Evolutionary conservation across 2,797 vertebrate species (phyloP), one percentile per base, ranked within the genome.

Genomic region (Etheostoma nigrum): DNA sequence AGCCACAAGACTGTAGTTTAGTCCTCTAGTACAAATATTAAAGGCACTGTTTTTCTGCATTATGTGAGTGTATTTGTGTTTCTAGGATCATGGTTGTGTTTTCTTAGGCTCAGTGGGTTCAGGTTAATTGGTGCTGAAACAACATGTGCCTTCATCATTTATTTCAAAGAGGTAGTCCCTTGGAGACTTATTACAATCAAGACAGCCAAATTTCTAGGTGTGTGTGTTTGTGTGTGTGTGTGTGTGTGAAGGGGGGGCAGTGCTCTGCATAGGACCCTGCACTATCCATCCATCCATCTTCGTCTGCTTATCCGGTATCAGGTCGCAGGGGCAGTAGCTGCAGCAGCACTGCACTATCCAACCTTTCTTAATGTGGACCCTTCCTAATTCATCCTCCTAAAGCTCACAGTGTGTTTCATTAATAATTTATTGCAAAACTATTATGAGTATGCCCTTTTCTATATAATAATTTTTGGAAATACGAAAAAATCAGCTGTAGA

Each of bases 171-270:
- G 68, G 44, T 65, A 55, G 70, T 76, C 77, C 89, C 79, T 74
- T 4, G 19, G 89, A 89, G 89, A 90, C 73, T 68, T 69, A 88
- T 89, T 91, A 87, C 74, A 90, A 80, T 90, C 82, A 91, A 87
- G 78, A 67, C 76, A 30, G 78, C 4, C n/a, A 66, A 72, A 54
- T 74, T 82, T 86, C 30, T 53, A 42, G 49, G 18, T 30, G 30
- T 30, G 33, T 36, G 71, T 33, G 51, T 57, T 47, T 48, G 36
- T 18, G n/a, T 8, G n/a, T 30, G 48, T 40, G 52, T 55, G 45
- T 21, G 21, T 42, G 25, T 40, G 45, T 1, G 30, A 6, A 10
- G 18, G 48, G 15, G 54, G 49, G 69, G 15, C 25, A 42, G 21
- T 49, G 40, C 30, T 71, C 25, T 44, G 42, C 13, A 42, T 15